These are phyloP conservation scores for Chrysomela aeneicollis DNA, from an alignment of 2,888 invertebrate species.

Conservation along the genomic window DNA sequence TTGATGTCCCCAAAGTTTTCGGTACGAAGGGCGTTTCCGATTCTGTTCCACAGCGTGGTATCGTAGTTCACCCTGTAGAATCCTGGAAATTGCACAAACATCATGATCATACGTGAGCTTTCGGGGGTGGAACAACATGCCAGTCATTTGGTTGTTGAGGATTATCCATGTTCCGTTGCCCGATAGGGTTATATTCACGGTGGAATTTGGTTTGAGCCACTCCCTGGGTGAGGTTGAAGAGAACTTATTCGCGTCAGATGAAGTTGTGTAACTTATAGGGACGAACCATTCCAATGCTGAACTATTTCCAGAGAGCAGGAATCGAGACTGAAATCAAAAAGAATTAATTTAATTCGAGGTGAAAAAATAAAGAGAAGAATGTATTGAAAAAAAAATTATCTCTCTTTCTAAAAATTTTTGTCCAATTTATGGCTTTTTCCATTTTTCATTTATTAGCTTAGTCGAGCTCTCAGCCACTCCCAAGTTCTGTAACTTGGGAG, in stretches of 20 bases:
- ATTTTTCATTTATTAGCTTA: no score
- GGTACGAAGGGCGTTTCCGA: slow-evolving; percentile 61
- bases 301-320: slow-evolving; percentile 28
- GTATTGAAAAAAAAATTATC: no score
- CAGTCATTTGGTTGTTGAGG: slow-evolving; percentile 42
- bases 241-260: slow-evolving; percentile 56
- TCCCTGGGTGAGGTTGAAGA: slow-evolving; percentile 53
- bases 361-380: no score
- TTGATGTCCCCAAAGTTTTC: slow-evolving; percentile 64
- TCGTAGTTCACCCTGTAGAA: slow-evolving; percentile 74
- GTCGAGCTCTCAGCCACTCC: no score
- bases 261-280: slow-evolving; percentile 65
- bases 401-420: no score
- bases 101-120: neutral
- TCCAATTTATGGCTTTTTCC: no score
- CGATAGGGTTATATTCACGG: slow-evolving; percentile 29
- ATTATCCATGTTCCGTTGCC: slow-evolving; percentile 37
- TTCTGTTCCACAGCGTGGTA: slow-evolving; percentile 69
- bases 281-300: slow-evolving; percentile 58
- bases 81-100: slow-evolving; percentile 57
- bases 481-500: no score
- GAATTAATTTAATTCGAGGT: neutral
- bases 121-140: no score
- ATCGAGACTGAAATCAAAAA: slow-evolving; percentile 30
- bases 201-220: slow-evolving; percentile 50